A percentile compares a stretch with the other conserved stretches of the same genome.
phyloP scores from a whole-genome alignment of 2,113 vertebrate species.

The Xiphorhynchus elegans region DNA sequence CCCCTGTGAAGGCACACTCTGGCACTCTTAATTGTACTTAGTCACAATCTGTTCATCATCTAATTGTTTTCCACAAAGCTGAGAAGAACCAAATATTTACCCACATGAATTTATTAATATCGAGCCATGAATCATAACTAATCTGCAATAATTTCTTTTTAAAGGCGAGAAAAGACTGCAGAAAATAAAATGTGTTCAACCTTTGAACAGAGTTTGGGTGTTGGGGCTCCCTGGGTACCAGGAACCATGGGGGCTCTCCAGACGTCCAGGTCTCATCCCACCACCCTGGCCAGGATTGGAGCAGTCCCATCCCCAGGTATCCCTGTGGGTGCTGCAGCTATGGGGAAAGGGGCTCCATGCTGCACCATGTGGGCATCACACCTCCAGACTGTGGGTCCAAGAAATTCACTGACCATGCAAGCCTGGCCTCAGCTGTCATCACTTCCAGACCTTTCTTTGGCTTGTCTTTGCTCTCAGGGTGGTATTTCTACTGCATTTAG shows the following conservation, averaged over 20 bases:
- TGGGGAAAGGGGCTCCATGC: background rate
- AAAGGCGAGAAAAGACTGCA: background rate
- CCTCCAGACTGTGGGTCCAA: background rate
- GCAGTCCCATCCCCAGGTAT: background rate
- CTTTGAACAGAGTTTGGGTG: background rate
- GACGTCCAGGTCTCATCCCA: background rate
- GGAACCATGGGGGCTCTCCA: background rate
- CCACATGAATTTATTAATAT: slow-evolving; percentile 39
- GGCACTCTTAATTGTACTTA: slow-evolving; percentile 50
- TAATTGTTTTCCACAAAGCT: slow-evolving; percentile 34
- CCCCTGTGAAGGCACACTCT: slow-evolving; percentile 10
- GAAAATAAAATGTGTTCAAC: background rate
- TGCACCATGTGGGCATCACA: fast-evolving
- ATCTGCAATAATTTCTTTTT: background rate
- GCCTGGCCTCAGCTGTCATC: background rate
- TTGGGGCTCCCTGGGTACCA: fast-evolving
- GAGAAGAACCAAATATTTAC: slow-evolving; percentile 63
- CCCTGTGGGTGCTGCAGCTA: fast-evolving
- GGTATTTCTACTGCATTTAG: background rate
- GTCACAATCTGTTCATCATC: slow-evolving; percentile 60
- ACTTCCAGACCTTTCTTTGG: background rate
- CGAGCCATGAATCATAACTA: slow-evolving; percentile 14
- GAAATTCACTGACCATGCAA: background rate
- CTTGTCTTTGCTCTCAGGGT: background rate
- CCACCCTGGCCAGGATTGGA: background rate